phyloP scores from a whole-genome alignment of 1,140 invertebrate genomes.

The Holotrichia oblita region DNA sequence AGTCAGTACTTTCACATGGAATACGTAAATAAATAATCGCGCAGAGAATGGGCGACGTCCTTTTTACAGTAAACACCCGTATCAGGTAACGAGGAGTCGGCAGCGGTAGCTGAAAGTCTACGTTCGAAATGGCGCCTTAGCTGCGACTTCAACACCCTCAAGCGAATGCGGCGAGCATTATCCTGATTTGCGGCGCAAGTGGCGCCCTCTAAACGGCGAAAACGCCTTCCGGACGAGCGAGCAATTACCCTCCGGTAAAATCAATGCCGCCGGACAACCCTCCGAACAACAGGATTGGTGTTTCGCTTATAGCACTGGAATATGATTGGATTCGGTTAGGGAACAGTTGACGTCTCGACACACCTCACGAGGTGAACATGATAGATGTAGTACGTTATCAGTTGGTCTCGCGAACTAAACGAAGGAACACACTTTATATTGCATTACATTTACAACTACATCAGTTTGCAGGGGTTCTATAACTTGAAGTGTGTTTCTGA shows the following conservation, averaged over 20 bases:
- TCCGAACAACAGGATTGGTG: constrained; percentile 47
- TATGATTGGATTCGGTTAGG: constrained; percentile 48
- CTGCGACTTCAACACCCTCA: constrained; percentile 51
- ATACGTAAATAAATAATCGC: constrained; percentile 5
- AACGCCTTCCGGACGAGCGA: constrained; percentile 58
- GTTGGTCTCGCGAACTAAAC: constrained; percentile 45
- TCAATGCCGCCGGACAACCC: constrained; percentile 54
- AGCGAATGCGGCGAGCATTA: constrained; percentile 47
- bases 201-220: constrained; percentile 58
- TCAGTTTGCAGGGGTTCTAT: neutral
- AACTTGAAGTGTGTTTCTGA: constrained; percentile 42
- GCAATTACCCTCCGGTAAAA: constrained; percentile 53
- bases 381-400: constrained; percentile 50
- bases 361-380: constrained; percentile 45
- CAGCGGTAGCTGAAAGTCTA: constrained; percentile 11
- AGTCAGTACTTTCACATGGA: neutral
- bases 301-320: constrained; percentile 21
- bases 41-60: constrained; percentile 8
- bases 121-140: constrained; percentile 46
- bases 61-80: constrained; percentile 29
- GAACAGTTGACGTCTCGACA: constrained; percentile 42
- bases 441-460: neutral
- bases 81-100: neutral
- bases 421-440: constrained; percentile 18
- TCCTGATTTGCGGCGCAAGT: constrained; percentile 44